These are phyloP conservation scores for Mythimna loreyi DNA, from an alignment of 2,888 invertebrate species.

Conservation along the genomic window DNA sequence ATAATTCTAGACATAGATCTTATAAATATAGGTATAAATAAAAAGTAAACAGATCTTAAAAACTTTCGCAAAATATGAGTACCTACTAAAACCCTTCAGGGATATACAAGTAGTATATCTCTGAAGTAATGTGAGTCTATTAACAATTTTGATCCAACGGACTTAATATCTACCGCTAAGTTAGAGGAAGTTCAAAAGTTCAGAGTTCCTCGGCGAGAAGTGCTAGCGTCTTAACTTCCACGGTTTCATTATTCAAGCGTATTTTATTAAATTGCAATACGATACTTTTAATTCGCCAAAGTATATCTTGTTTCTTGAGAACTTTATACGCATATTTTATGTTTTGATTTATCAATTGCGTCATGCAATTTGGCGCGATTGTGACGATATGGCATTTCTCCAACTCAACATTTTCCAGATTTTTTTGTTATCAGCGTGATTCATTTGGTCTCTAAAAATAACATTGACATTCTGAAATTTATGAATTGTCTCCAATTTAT, in stretches of 20 bases:
- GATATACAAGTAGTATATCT: neutral
- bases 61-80: neutral
- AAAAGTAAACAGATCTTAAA: no score
- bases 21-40: no score
- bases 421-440: neutral
- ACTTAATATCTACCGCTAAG: slow-evolving; percentile 1
- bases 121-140: no score
- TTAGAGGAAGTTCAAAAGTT: slow-evolving; percentile 21
- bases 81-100: neutral
- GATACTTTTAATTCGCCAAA: slow-evolving; percentile 27
- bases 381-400: neutral
- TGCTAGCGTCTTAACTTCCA: slow-evolving; percentile 30
- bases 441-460: neutral
- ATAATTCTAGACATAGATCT: no score
- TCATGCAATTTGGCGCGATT: slow-evolving; percentile 2
- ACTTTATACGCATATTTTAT: slow-evolving; percentile 6
- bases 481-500: no score
- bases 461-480: neutral
- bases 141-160: slow-evolving; percentile 3
- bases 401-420: neutral
- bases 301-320: neutral
- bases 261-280: slow-evolving; percentile 21
- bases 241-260: slow-evolving; percentile 16
- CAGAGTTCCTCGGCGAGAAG: slow-evolving; percentile 6
- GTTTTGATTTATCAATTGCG: slow-evolving; percentile 7